Evolutionary conservation across 2,888 invertebrate species (phyloP).

Genomic region (Mesorhabditis sp.): DNA sequence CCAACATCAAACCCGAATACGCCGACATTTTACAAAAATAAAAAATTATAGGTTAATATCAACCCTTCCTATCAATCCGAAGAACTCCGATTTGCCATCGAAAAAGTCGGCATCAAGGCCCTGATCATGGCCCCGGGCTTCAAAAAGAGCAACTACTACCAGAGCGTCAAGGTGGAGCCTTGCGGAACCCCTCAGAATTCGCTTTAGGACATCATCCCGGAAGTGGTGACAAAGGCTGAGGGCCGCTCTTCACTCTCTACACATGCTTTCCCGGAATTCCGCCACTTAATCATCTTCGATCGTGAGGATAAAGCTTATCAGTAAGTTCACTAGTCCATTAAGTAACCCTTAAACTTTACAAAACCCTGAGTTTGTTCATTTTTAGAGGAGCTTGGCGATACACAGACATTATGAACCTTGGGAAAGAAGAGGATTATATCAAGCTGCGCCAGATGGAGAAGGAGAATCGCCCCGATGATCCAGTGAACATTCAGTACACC

Average conservation of each 20-base stretch:
- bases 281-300: slow-evolving; percentile 66
- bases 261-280: slow-evolving; percentile 58
- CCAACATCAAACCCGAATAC: slow-evolving; percentile 75
- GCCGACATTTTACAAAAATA: no score
- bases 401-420: slow-evolving; percentile 61
- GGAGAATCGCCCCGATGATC: slow-evolving; percentile 65
- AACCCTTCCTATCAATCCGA: slow-evolving; percentile 72
- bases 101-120: slow-evolving; percentile 68
- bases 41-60: slow-evolving; percentile 67
- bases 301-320: slow-evolving; percentile 41
- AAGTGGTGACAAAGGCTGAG: slow-evolving; percentile 37
- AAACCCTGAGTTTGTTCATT: slow-evolving; percentile 7
- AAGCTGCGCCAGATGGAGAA: slow-evolving; percentile 62
- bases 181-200: neutral
- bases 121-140: slow-evolving; percentile 69
- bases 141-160: slow-evolving; percentile 70
- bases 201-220: slow-evolving; percentile 49
- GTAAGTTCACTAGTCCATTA: slow-evolving; percentile 22
- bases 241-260: slow-evolving; percentile 41
- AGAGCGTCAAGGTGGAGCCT: slow-evolving; percentile 23
- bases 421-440: slow-evolving; percentile 56
- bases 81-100: slow-evolving; percentile 73
- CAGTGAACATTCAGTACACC: slow-evolving; percentile 68
- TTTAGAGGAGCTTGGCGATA: slow-evolving; percentile 62
- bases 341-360: neutral